Conservation (phyloP, 2,113 vertebrate species). For the Cyanoliseus patagonus region DNA sequence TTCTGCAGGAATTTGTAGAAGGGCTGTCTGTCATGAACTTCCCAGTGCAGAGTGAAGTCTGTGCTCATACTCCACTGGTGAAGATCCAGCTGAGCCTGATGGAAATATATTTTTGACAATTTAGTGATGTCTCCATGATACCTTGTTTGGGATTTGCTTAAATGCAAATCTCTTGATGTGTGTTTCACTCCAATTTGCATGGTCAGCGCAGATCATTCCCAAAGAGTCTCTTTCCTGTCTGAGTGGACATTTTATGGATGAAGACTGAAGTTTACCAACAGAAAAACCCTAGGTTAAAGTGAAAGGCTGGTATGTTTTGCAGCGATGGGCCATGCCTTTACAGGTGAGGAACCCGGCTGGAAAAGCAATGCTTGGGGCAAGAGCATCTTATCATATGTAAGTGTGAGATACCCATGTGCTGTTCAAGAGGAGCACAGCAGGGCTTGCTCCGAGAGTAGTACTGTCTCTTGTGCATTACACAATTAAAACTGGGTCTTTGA, state of each 20-base stretch:
- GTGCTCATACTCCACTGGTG: conserved; percentile 9
- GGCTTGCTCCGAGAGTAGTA: accelerated
- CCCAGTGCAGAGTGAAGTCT: not conserved
- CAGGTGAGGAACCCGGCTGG: not conserved
- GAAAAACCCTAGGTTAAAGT: not conserved
- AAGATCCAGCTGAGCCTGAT: not conserved
- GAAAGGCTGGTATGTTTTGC: not conserved
- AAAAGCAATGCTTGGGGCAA: not conserved
- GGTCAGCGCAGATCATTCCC: not conserved
- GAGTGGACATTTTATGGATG: not conserved
- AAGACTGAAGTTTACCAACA: not conserved
- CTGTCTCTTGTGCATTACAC: not conserved
- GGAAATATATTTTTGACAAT: conserved; percentile 12
- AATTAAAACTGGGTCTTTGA: not conserved
- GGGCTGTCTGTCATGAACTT: not conserved
- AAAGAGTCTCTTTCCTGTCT: not conserved
- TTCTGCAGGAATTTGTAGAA: not conserved
- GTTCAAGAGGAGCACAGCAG: not conserved
- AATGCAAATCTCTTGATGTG: conserved; percentile 58
- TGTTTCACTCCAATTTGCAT: conserved; percentile 56
- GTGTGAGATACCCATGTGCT: not conserved
- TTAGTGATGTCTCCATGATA: not conserved
- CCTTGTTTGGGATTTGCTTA: conserved; percentile 52
- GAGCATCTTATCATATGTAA: not conserved
- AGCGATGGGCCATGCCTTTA: not conserved